Evolutionary conservation across 2,888 invertebrate genomes (phyloP).

Genomic region (Stenodera caucasica): DNA sequence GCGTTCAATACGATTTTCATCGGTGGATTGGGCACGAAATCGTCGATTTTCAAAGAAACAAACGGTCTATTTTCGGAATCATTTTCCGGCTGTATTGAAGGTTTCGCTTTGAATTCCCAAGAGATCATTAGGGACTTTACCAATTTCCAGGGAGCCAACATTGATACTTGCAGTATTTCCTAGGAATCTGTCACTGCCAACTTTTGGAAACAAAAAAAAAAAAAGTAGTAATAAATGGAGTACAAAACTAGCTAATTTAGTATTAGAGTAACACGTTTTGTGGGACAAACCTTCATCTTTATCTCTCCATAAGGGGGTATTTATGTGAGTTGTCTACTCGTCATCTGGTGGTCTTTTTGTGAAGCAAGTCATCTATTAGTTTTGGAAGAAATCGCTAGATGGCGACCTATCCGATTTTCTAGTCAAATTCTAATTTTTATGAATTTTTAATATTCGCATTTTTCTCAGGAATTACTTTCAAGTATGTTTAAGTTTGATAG

Average conservation of each 20-base stretch:
- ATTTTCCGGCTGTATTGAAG: constrained; percentile 57
- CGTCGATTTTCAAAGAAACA: constrained; percentile 47
- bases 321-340: no score
- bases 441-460: no score
- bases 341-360: no score
- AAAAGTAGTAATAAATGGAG: neutral
- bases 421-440: no score
- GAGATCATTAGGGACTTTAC: constrained; percentile 59
- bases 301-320: no score
- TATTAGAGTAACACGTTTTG: no score
- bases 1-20: constrained; percentile 52
- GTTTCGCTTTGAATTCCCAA: constrained; percentile 52
- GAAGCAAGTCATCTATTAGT: no score
- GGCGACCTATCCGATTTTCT: no score
- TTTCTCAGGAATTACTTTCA: no score
- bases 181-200: neutral
- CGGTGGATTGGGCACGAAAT: constrained; percentile 54
- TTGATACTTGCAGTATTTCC: constrained; percentile 57
- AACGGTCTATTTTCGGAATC: constrained; percentile 51
- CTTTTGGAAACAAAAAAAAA: neutral
- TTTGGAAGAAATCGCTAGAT: no score
- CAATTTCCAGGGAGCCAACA: constrained; percentile 61
- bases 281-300: no score
- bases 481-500: neutral
- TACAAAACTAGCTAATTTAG: no score